These are phyloP conservation scores for Trachelus iudaicus DNA, from an alignment of 2,888 invertebrate genomes.

Conservation along the genomic window DNA sequence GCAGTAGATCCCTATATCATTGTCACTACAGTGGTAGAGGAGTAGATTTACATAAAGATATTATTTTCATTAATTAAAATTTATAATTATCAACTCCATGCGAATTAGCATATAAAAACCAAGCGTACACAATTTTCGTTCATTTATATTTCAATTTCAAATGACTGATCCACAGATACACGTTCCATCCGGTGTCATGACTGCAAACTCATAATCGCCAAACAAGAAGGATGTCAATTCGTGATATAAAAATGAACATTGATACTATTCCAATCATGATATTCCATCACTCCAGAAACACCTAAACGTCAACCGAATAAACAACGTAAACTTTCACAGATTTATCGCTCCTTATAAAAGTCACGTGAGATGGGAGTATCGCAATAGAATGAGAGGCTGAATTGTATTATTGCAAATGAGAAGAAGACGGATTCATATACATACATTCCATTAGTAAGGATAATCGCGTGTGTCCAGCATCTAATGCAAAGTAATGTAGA, in stretches of 20 bases:
- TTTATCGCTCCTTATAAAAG: neutral
- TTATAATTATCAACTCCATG: neutral
- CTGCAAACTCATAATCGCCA: neutral
- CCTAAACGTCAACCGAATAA: neutral
- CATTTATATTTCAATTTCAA: conserved; percentile 25
- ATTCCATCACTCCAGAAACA: neutral
- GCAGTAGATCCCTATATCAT: neutral
- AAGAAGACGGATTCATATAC: neutral
- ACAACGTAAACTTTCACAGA: neutral
- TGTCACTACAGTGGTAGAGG: neutral
- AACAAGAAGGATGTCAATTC: neutral
- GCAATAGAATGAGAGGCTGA: neutral
- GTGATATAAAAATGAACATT: neutral
- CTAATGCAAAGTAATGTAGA: neutral
- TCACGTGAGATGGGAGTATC: neutral
- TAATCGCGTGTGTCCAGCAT: neutral
- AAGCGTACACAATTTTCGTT: neutral
- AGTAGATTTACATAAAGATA: neutral
- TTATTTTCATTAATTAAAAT: neutral
- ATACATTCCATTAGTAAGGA: neutral
- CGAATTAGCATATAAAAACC: neutral
- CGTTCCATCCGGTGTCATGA: neutral
- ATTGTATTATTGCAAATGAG: neutral
- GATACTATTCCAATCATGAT: neutral
- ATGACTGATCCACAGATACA: neutral